Evolutionary conservation across 1,140 invertebrate genomes (phyloP), one percentile per base, ranked within the genome.

Genomic region (Anadara kagoshimensis): DNA sequence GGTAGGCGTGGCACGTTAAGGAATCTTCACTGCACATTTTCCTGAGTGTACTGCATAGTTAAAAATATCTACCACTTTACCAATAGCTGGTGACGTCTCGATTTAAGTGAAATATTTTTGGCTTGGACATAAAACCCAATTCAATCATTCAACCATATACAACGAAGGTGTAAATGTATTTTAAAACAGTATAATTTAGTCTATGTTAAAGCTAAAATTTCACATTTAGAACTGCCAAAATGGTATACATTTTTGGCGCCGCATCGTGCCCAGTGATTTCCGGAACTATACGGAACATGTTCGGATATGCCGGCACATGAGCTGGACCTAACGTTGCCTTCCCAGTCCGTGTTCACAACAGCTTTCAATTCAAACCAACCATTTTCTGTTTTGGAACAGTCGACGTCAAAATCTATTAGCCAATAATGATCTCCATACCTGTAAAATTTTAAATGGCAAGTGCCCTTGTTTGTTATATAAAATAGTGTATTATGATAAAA

Each of bases 311-410:
- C 89, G 11, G 81, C 76, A 62, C 86, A 89, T 12, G 11, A 43
- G 1, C 44, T 36, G 5, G 20, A 58, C 45, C 80, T 77, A 18
- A 87, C 75, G 63, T 85, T 61, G 1, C 64, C 64, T 68, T 89
- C 88, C 87, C 88, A 89, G 56, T 75, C 59, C 26, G 75, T 75
- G 41, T 83, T 82, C 0, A 84, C 78, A 11, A 82, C 47, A 7
- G 79, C 86, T 67, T 91, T 91, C 10, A 91, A 20, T 69, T 91
- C 91, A 75, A 91, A 91, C 88, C 89, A 91, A 1, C 90, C 90
- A 44, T 85, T 78, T 45, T 90, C 83, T 5, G 89, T 89, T 67
- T 86, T 85, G 16, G 82, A 83, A 73, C 90, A 91, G 73, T 91
- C 89, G 90, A 91, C 90, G 26, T 87, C 81, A 0, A 91, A 68